Conservation (phyloP, 2,888 invertebrate species). For the Ephialtes manifestator region DNA sequence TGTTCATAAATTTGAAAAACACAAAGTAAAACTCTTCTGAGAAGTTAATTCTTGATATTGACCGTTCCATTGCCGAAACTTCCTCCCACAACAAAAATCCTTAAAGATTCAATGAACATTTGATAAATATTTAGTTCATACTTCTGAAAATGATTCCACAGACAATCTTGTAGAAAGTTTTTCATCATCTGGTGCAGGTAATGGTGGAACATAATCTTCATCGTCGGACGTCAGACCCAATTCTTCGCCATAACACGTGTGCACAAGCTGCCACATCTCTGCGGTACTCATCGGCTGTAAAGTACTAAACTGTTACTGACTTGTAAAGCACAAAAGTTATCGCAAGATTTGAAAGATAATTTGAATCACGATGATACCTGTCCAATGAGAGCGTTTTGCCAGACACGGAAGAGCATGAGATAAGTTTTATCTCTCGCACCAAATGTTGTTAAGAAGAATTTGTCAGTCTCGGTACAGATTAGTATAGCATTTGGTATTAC, state of each 20-base stretch:
- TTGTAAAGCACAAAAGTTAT: constrained; percentile 34
- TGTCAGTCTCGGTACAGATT: constrained; percentile 93
- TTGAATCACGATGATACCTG: constrained; percentile 86
- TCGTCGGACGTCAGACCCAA: constrained; percentile 97
- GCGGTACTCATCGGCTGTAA: constrained; percentile 87
- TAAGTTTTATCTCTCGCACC: constrained; percentile 97
- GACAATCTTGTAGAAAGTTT: constrained; percentile 85
- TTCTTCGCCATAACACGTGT: constrained; percentile 97
- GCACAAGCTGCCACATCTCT: constrained; percentile 91
- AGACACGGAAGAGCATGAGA: constrained; percentile 97
- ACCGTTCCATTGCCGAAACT: no score
- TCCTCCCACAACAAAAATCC: no score
- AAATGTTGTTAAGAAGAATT: constrained; percentile 98
- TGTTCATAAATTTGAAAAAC: no score
- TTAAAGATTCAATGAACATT: neutral
- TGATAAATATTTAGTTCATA: constrained; percentile 67
- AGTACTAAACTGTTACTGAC: constrained; percentile 16
- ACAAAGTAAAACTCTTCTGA: no score
- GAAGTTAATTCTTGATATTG: no score
- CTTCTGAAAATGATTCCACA: constrained; percentile 87
- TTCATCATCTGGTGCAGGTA: constrained; percentile 80
- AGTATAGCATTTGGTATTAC: constrained; percentile 99
- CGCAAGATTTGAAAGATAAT: constrained; percentile 21
- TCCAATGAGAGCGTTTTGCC: constrained; percentile 98
- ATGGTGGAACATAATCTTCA: constrained; percentile 92